Conservation (phyloP, 2,888 invertebrate genomes). For the Thera britannica region DNA sequence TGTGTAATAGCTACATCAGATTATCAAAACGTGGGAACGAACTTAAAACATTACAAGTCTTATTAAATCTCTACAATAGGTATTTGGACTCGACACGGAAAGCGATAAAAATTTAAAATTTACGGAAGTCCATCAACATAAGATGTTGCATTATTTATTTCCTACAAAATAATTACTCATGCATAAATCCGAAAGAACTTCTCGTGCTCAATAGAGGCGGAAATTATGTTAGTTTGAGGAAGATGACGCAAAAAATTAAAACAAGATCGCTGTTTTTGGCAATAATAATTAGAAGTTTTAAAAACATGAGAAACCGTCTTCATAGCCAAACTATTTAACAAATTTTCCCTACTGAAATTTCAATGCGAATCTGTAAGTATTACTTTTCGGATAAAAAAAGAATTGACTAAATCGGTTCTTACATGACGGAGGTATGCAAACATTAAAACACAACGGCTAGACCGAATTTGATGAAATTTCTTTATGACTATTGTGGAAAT, state of each 20-base stretch:
- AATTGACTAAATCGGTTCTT: no score
- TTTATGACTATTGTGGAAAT: no score
- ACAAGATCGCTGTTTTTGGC: neutral
- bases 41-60: neutral
- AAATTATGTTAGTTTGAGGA: neutral
- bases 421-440: no score
- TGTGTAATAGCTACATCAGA: constrained; percentile 3
- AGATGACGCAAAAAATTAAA: neutral
- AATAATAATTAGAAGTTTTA: no score
- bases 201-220: constrained; percentile 8
- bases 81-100: constrained; percentile 19
- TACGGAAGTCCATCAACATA: constrained; percentile 24
- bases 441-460: no score
- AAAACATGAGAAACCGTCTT: no score
- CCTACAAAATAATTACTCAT: constrained; percentile 28
- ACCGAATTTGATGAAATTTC: no score
- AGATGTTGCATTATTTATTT: constrained; percentile 27
- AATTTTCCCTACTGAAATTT: no score
- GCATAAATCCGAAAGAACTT: constrained; percentile 6
- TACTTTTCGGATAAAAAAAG: no score
- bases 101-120: constrained; percentile 14
- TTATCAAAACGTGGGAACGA: constrained; percentile 10
- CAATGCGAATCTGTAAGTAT: no score
- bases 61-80: constrained; percentile 4
- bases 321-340: no score